Base-by-base conservation (phyloP, 2,888 invertebrate genomes). In the Muscina levida region DNA sequence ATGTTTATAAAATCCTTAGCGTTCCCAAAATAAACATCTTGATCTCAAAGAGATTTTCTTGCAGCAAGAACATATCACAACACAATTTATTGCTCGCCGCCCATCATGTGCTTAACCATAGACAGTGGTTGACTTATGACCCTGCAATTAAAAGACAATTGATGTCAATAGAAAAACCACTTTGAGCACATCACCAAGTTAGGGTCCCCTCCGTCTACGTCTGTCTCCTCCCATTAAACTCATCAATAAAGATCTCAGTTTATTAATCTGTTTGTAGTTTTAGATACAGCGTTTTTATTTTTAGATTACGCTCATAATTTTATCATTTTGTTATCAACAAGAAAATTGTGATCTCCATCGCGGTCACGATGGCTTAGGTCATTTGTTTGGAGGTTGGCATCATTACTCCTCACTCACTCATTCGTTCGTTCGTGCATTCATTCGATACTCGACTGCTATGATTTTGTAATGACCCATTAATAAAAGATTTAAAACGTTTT, bases 401-500 rank as follows among this genome's bases (percentile, higher is more conserved):
- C 11, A 44, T n/a, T n/a, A 19, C 6, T 22, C 22, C 8, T 1
- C 24, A 24, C 24, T 22, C 13, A 31, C 8, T 31, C 31, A 31
- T 5, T 31, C 44, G 13, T 44, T 19, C 22, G 10, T 19, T 6
- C 22, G 11, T 13, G 22, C 53, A 13, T 53, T 1, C 24, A 24
- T 53, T 22, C 13, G 53, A 51, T 53, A 8, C 8, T 5, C 4
- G 3, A 31, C n/a, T n/a, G n/a, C n/a, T 31, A 3, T 22, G 24
- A 31, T 22, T 53, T 24, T 24, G 24, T 53, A 53, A 53, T 53
- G 53, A 53, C 22, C 53, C 53, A 53, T 53, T 53, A 53, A 53
- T 53, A 53, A 24, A 53, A 24, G 53, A 62, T 42, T 62, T 19
- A 42, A 62, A 62, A 37, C 22, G 42, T 62, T 62, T 42, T 59